Base-by-base conservation (phyloP, 2,113 vertebrate genomes). In the Rafetus swinhoei region DNA sequence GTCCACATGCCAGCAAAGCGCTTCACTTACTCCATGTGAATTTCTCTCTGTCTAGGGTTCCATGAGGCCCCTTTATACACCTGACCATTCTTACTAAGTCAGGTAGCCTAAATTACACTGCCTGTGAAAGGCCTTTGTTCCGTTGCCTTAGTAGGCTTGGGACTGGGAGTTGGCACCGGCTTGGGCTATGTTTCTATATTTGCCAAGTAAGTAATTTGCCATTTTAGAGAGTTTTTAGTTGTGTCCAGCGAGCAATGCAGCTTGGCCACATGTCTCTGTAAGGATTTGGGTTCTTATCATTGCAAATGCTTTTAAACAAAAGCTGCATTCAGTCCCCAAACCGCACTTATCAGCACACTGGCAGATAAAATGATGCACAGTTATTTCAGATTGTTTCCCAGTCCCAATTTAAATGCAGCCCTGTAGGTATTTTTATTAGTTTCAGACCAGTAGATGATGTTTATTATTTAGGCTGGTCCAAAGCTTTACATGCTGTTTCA, bases 51-150 rank as follows among this genome's bases (percentile, higher is more conserved):
- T 98, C 98, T 98, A 97, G 97, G 59, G 92, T 97, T 97, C 97
- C 96, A 80, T 97, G 97, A 98, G 96, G 97, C 98, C 97, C 98
- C 97, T 94, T 95, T 72, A 93, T 93, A 94, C 97, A 98, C 98
- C 97, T 98, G 98, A 98, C 97, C 98, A 97, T 98, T 98, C 98
- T 95, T 96, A 89, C 94, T 84, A 93, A 88, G 89, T 97, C 79
- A 90, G 96, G 97, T 90, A 87, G 97, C 98, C 98, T 97, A 86
- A 95, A 94, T 98, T 97, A 96, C 98, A 97, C 92, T 83, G 92
- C 90, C 86, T 95, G 5, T 98, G 97, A 98, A 97, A 90, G 97
- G 96, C 96, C 96, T 98, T 99, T 99, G 98, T 99, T 98, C 96
- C 32, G 82, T 27, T 15, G 86, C 84, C 95, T 82, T 82, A 3